Base-by-base conservation (phyloP, 2,113 vertebrate genomes). In the Camarhynchus parvulus region DNA sequence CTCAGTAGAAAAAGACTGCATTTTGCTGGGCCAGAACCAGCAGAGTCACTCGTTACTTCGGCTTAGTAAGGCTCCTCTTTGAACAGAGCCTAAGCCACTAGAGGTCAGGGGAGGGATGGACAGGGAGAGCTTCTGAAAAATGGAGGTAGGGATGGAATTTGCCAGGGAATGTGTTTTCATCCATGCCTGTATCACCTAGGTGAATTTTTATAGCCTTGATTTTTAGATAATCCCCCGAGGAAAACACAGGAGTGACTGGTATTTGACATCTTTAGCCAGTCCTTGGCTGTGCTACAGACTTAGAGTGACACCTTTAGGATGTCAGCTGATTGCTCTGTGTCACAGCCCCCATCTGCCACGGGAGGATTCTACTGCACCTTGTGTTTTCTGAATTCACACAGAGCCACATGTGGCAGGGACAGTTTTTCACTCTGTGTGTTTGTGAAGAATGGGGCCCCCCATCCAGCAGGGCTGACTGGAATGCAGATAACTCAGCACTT, bases 41-140 rank as follows among this genome's bases (percentile, higher is more conserved):
- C 37, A 76, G 11, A 39, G 33, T 17, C n/a, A 22, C 49, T 64
- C 52, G 41, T 41, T 56, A 28, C 44, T 95, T 49, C 18, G 21
- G n/a, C 59, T 79, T 28, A 46, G n/a, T 37, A 42, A 30, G 13
- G 53, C 41, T 52, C 37, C 58, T 80, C 46, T 77, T 18, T 0
- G 7, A 50, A 53, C 61, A 84, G 55, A 87, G 80, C 56, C 77
- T 33, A 24, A 91, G 53, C 68, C 86, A 79, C 89, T 87, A 93
- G 72, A 86, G 87, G 75, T 90, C 75, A 87, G 82, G 74, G 93
- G 50, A 95, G 84, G 59, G 58, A 91, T 21, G 55, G 72, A 39
- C 15, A 9, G 39, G 10, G 64, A 92, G 17, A 33, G 47, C 28
- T 49, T 11, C 59, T n/a, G 37, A 58, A 42, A 58, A 68, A 61